Evolutionary conservation across 2,888 invertebrate genomes (phyloP).

Genomic region (Craniophora ligustri): DNA sequence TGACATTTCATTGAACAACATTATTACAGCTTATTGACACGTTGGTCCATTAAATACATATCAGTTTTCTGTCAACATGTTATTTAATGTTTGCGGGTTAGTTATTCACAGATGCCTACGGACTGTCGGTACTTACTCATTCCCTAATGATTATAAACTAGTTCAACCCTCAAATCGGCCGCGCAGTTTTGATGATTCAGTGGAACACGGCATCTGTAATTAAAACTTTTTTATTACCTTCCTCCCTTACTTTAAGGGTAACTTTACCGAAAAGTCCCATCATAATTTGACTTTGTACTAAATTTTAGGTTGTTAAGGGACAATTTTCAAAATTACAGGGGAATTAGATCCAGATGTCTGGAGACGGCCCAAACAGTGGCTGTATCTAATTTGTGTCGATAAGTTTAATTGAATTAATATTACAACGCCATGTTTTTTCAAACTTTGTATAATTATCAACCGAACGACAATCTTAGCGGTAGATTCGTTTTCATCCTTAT

Average conservation of each 20-base stretch:
- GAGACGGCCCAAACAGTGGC: neutral
- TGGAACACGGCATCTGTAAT: slow-evolving; percentile 52
- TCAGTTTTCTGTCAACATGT: too few relatives aligned
- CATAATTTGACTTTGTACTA: slow-evolving; percentile 33
- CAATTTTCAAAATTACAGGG: slow-evolving; percentile 31
- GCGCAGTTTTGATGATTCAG: slow-evolving; percentile 42
- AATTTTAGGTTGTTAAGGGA: slow-evolving; percentile 28
- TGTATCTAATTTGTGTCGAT: neutral
- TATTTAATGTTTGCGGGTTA: too few relatives aligned
- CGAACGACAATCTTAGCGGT: too few relatives aligned
- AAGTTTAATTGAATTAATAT: neutral
- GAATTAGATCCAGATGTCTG: slow-evolving; percentile 3
- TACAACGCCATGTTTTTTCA: neutral
- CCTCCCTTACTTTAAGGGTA: slow-evolving; percentile 26
- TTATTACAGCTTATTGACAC: too few relatives aligned
- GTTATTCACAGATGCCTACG: neutral
- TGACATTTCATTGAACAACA: too few relatives aligned
- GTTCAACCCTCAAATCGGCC: slow-evolving; percentile 14
- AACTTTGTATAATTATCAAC: too few relatives aligned
- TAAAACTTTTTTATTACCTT: slow-evolving; percentile 54
- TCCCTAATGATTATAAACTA: slow-evolving; percentile 34
- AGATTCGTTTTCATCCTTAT: too few relatives aligned
- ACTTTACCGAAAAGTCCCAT: slow-evolving; percentile 36
- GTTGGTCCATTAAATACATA: too few relatives aligned
- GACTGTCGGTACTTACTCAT: slow-evolving; percentile 1